Base-by-base conservation (phyloP, 35 echinoderm and acorn worm genomes). In the Eucidaris tribuloides region DNA sequence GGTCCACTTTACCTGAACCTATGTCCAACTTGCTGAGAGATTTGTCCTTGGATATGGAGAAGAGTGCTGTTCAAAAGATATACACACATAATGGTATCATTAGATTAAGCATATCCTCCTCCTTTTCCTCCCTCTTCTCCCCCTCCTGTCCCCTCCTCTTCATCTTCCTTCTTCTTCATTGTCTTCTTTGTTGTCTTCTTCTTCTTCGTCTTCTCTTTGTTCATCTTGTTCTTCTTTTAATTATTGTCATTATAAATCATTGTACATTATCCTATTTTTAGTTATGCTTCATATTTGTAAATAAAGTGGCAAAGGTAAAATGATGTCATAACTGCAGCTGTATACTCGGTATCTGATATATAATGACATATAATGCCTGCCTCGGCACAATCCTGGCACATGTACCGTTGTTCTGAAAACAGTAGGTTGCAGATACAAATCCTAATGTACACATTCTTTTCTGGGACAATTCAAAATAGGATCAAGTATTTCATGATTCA, bases 31-130 rank as follows among this genome's bases (percentile, higher is more conserved):
- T 65, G 30, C 87, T 89, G 25, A 92, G 42, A 24, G 91, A 93
- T 62, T 93, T 99, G 63, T 99, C 96, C 71, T 93, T 99, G 36
- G 96, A 99, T 43, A 93, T 81, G 9, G 90, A 87, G 27, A 77
- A 85, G 1, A 99, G 48, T 4, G 33, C 96, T 99, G 50, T 1
- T 62, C 79, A 28, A 20, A 62, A 45, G 50, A 50, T 4, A 57
- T 85, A 44, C 79, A 0, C 3, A 11, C 22, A 9, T n/a, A n/a
- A n/a, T n/a, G n/a, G n/a, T 70, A 37, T 24, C 6, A 31, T 19
- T 74, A 34, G 29, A 63, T 13, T 71, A 7, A n/a, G 20, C 20
- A 81, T 36, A 78, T 5, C 9, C 7, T 36, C 7, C 36, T 17
- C 32, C n/a, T n/a, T n/a, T n/a, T n/a, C 19, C 18, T 43, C 20